Conservation (phyloP, 2,113 vertebrate genomes). For the Polypterus bichir region DNA sequence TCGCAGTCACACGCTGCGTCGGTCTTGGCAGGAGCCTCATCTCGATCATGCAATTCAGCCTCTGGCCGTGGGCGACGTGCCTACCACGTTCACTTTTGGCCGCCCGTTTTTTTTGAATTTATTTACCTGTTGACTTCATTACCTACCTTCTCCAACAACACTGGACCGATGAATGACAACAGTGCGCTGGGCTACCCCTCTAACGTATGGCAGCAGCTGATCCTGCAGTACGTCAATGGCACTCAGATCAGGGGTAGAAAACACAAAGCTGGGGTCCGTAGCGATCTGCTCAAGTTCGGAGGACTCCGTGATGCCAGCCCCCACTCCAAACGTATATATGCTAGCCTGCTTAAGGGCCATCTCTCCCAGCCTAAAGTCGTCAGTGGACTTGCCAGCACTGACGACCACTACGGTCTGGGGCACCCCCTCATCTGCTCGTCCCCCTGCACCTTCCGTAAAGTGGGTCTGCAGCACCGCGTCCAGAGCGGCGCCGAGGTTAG, state of each 20-base stretch:
- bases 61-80: too few species aligned
- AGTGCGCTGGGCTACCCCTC: conserved; percentile 67
- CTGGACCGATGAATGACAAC: conserved; percentile 70
- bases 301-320: conserved; percentile 55
- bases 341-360: conserved; percentile 72
- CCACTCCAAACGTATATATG: conserved; percentile 66
- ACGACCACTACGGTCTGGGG: conserved; percentile 83
- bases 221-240: conserved; percentile 56
- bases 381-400: conserved; percentile 74
- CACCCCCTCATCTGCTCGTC: conserved; percentile 77
- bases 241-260: conserved; percentile 66
- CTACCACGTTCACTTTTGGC: too few species aligned
- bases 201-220: conserved; percentile 67
- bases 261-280: conserved; percentile 68
- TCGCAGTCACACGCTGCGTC: too few species aligned
- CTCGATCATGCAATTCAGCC: too few species aligned
- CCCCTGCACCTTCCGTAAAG: conserved; percentile 68
- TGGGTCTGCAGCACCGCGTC: conserved; percentile 69
- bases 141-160: conserved; percentile 91
- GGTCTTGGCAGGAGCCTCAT: too few species aligned
- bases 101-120: conserved; percentile 2
- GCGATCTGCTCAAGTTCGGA: conserved; percentile 74
- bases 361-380: conserved; percentile 70
- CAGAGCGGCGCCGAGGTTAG: conserved; percentile 77
- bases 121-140: conserved; percentile 23